Conservation (phyloP, 2,113 vertebrate genomes). For the Ceyx cyanopectus region DNA sequence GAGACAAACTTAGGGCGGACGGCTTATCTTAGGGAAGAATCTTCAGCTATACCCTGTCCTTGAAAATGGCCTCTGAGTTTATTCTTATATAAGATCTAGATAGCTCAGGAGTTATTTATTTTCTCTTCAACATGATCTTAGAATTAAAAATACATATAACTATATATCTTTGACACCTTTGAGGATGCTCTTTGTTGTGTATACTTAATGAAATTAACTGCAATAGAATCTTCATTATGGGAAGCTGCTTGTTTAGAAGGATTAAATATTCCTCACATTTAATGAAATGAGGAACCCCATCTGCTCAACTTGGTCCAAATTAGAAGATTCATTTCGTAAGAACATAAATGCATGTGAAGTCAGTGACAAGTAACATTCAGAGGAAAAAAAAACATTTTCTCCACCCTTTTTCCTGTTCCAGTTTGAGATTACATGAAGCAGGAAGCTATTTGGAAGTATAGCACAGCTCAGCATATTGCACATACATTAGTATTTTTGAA, state of each 20-base stretch:
- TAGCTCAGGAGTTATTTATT: not conserved
- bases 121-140: not conserved
- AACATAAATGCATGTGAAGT: not conserved
- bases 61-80: not conserved
- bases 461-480: not conserved
- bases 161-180: not conserved
- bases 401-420: not conserved
- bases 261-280: not conserved
- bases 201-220: not conserved
- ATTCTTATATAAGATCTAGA: not conserved
- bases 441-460: not conserved
- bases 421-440: not conserved
- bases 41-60: not conserved
- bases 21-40: not conserved
- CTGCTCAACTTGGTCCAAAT: not conserved
- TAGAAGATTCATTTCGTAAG: not conserved
- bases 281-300: not conserved
- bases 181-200: not conserved
- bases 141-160: not conserved
- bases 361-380: not conserved
- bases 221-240: not conserved
- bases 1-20: not conserved
- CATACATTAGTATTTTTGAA: not conserved
- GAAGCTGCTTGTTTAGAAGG: not conserved
- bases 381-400: not conserved